These are phyloP conservation scores for Drosophila quinaria DNA, from an alignment of 2,888 invertebrate genomes.

Conservation along the genomic window DNA sequence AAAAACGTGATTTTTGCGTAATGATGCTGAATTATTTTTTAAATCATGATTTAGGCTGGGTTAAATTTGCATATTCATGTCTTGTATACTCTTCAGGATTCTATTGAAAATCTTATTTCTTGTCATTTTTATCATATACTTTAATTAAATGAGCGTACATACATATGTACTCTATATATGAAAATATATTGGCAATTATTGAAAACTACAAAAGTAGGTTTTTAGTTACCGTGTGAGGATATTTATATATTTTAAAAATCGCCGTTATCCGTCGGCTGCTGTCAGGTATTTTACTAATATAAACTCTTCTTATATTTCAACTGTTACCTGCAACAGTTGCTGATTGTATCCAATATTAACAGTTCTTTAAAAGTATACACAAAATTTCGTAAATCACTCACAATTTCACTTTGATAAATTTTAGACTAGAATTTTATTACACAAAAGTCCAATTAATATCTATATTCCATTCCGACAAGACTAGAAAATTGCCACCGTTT, in stretches of 20 bases:
- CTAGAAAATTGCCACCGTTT: constrained; percentile 15
- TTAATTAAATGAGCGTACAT: too few species aligned
- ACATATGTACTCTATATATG: too few species aligned
- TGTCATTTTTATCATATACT: too few species aligned
- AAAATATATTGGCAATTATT: not conserved
- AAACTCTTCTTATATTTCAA: not conserved
- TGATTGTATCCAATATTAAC: constrained; percentile 23
- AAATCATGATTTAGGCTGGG: too few species aligned
- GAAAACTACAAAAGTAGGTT: not conserved
- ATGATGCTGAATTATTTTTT: too few species aligned
- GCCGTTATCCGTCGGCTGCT: not conserved
- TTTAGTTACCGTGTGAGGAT: not conserved
- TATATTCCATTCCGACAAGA: not conserved
- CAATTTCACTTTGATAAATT: constrained; percentile 46
- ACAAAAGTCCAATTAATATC: not conserved
- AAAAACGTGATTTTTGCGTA: too few species aligned
- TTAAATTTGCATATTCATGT: too few species aligned
- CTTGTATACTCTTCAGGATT: too few species aligned
- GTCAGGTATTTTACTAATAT: not conserved
- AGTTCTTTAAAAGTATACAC: not conserved
- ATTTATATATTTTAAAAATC: too few species aligned
- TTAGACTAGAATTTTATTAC: not conserved
- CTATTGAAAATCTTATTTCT: too few species aligned
- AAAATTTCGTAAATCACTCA: not conserved
- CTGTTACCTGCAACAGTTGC: constrained; percentile 32